Evolutionary conservation across 2,113 vertebrate species (phyloP).

Genomic region (Myotis lucifugus): DNA sequence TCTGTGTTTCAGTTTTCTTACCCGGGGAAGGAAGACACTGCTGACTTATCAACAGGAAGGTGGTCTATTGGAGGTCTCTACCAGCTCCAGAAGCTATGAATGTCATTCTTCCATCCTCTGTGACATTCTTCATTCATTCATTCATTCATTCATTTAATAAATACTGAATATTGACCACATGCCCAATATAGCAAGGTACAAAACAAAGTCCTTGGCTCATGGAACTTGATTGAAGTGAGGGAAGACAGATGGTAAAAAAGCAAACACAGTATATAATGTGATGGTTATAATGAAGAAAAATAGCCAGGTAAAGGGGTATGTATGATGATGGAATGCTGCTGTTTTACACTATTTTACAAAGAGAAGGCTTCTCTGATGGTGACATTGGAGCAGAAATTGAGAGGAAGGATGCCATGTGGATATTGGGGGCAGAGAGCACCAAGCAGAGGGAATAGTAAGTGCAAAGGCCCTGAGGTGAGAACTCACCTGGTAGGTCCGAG

Average conservation of each 20-base stretch:
- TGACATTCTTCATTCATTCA: background rate
- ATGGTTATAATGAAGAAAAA: background rate
- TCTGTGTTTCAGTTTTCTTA: background rate
- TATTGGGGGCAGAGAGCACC: background rate
- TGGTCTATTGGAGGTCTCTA: background rate
- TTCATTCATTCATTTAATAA: background rate
- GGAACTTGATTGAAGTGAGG: background rate
- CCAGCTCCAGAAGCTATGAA: background rate
- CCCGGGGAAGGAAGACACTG: background rate
- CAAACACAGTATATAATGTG: background rate
- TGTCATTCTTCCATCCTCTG: background rate
- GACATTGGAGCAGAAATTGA: background rate
- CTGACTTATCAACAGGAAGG: background rate
- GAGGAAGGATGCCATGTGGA: background rate
- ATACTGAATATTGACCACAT: background rate
- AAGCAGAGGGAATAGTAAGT: background rate
- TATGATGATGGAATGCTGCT: no score
- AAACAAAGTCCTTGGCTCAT: background rate
- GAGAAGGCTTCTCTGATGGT: background rate
- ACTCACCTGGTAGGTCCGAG: background rate
- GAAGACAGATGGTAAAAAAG: background rate
- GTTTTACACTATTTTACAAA: background rate
- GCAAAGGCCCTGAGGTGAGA: background rate
- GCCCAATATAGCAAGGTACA: background rate
- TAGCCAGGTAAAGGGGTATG: background rate